These are phyloP conservation scores for Prorops nasuta DNA, from an alignment of 1,140 invertebrate species.

Conservation along the genomic window DNA sequence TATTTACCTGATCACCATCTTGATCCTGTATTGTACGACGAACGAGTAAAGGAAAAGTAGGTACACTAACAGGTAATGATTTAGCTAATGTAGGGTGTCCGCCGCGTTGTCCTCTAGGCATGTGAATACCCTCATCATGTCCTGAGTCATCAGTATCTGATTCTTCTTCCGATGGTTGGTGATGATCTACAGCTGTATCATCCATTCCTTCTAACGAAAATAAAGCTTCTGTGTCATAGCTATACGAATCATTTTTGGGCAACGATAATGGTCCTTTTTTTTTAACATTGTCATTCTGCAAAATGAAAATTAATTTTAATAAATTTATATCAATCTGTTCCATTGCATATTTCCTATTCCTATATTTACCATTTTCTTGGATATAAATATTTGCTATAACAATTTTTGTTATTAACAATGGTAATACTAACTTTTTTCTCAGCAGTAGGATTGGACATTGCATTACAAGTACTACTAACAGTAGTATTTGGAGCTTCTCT, in stretches of 20 bases:
- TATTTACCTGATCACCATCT: conserved; percentile 51
- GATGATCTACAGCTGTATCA: conserved; percentile 35
- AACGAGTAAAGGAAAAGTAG: conserved; percentile 49
- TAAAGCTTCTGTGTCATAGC: conserved; percentile 55
- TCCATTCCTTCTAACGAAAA: conserved; percentile 60
- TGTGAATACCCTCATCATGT: conserved; percentile 54
- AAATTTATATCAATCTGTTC: not conserved
- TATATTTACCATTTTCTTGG: not conserved
- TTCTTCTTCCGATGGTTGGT: conserved; percentile 51
- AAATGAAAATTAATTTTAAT: conserved; percentile 5
- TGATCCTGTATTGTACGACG: conserved; percentile 42
- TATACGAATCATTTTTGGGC: conserved; percentile 29
- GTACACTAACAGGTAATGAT: conserved; percentile 60
- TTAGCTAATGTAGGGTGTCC: conserved; percentile 54
- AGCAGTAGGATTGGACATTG: conserved; percentile 7
- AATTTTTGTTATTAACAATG: not conserved
- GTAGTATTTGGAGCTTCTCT: conserved; percentile 30
- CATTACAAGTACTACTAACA: conserved; percentile 20
- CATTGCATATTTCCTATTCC: not conserved
- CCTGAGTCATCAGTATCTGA: conserved; percentile 56
- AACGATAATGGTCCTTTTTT: conserved; percentile 22
- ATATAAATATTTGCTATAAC: not conserved
- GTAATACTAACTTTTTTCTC: not conserved
- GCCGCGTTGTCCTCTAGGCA: conserved; percentile 43
- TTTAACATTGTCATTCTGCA: conserved; percentile 35